Evolutionary conservation across 2,113 vertebrate genomes (phyloP), one percentile per base, ranked within the genome.

Genomic region (Elanus axillaris): DNA sequence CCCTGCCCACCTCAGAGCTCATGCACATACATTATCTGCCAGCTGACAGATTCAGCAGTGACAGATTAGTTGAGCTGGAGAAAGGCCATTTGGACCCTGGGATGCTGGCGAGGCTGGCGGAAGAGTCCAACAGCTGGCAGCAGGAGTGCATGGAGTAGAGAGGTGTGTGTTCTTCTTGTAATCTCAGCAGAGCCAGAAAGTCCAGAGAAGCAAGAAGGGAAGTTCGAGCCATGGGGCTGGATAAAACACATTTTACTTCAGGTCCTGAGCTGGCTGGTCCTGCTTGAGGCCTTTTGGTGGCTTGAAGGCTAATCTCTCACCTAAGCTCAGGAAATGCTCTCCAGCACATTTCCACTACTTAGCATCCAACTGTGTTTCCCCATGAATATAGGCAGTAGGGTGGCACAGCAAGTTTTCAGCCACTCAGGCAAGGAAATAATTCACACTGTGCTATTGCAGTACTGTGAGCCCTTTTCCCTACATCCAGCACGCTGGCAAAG

Each of bases 21-120:
- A 7, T 48, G 75, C 87, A 88, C 95, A 74, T 92, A 68, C n/a
- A 53, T 82, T 64, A 79, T 38, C 64, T 29, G 80, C 90, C 96
- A 96, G 91, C 71, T 90, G 92, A 94, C 88, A 92, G 92, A 59
- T 82, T 93, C 66, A 23, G 94, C 87, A 96, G 67, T 52, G 91
- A 88, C 43, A 69, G 95, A 94, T 91, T 67, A 95, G 78, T 29
- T 77, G 83, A 91, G 83, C 86, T 97, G 96, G 95, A 97, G 64
- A 69, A 82, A 93, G 93, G 96, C 96, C 95, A 95, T 83, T 94
- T 96, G 92, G 95, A 60, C 29, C 73, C 73, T 0, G 16, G 63
- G 64, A 83, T n/a, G 42, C 53, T 74, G 92, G 74, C 12, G 6
- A 43, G 26, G 79, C 60, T 8, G 40, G 43, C 0, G 4, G 66